Base-by-base conservation (phyloP, 2,797 vertebrate species). In the Tenualosa thibaudeaui region DNA sequence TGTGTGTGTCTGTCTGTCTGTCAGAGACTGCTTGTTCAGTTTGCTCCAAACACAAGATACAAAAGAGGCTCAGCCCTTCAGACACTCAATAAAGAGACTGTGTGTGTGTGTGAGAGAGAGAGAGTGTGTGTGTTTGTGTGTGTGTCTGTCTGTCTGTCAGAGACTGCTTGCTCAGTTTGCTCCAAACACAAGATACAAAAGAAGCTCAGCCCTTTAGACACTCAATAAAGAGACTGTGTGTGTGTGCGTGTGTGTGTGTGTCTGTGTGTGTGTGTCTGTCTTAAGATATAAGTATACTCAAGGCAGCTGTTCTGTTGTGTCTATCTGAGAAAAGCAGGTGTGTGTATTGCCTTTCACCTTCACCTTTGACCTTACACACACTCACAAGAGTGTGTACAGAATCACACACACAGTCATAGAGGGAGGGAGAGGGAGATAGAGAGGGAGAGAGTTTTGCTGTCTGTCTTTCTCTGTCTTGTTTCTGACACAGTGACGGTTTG, bases 1-100 rank as follows among this genome's bases (percentile, higher is more conserved):
- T 88, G 91, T 19, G 85, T 89, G 91, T 90, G 87, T 10, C 92
- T 89, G 90, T 90, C 90, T 87, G 92, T 37, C 82, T 15, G 31
- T 75, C 31, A 40, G 68, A 40, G 68, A 75, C 68, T 40, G 31
- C 68, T 75, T 75, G 68, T 91, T 93, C 89, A 90, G 91, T 92
- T 91, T 91, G 90, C 89, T 91, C 90, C 86, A 88, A 92, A 92
- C 90, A 91, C 89, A 88, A 83, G 90, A 91, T 84, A 31, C 71
- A 26, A 24, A 71, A 50, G 65, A 53, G 83, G 40, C 53, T 22
- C 54, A 84, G 7, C 19, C 83, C 68, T 75, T 17, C 10, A 17
- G 51, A 81, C 68, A 71, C 65, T 84, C 6, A 53, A 78, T 37
- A 75, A 84, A n/a, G 50, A 37, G 50, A 15, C 24, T 12, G 13